Percentiles rank a stretch among this genome's conserved stretches.
phyloP scores from a whole-genome alignment of 2,797 vertebrate genomes.

The Clamator glandarius region DNA sequence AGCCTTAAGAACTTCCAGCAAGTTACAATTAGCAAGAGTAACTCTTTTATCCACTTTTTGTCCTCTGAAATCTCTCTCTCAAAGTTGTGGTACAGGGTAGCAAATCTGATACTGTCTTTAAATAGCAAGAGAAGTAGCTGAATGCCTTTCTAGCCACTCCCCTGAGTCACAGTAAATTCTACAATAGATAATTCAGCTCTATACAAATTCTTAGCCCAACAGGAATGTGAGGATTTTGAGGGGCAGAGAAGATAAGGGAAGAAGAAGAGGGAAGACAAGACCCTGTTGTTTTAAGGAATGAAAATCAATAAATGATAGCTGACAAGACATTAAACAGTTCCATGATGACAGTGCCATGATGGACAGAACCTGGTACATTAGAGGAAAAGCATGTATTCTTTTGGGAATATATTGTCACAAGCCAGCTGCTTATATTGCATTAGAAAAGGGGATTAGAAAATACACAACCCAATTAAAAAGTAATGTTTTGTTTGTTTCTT shows the following conservation, averaged over 20 bases:
- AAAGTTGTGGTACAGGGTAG: neutral
- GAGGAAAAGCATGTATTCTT: neutral
- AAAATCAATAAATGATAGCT: neutral
- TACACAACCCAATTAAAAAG: conserved; percentile 58
- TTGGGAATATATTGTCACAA: conserved; percentile 44
- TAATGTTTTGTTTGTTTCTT: conserved; percentile 40
- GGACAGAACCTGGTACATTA: neutral
- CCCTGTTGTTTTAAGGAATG: neutral
- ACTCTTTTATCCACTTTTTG: neutral
- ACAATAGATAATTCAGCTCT: neutral
- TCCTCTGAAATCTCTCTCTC: neutral
- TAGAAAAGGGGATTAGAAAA: conserved; percentile 64
- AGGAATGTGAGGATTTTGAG: neutral
- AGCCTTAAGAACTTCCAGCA: neutral
- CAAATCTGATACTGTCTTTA: neutral
- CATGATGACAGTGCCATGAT: neutral
- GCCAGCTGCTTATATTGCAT: conserved; percentile 45
- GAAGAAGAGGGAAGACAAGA: neutral
- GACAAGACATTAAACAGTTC: neutral
- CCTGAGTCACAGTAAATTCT: neutral
- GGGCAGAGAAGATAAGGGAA: neutral
- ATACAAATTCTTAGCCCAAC: neutral
- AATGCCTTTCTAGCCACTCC: neutral
- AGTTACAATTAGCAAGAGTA: neutral
- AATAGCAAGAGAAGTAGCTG: neutral